These are phyloP conservation scores for Drusus annulatus DNA, from an alignment of 1,140 invertebrate species.

Conservation along the genomic window DNA sequence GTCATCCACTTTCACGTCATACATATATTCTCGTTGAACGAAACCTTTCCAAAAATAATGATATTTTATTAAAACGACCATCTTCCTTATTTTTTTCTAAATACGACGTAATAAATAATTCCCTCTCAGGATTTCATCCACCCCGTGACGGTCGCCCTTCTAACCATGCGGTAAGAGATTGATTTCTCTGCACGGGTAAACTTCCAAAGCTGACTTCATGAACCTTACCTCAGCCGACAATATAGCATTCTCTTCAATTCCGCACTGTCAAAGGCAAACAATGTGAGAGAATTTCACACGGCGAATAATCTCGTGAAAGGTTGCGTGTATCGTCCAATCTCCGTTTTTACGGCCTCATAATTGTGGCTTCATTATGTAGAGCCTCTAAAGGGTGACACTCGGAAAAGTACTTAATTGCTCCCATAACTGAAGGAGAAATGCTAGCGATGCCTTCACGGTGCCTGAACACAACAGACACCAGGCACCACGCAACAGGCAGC, in stretches of 20 bases:
- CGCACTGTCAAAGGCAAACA: constrained; percentile 25
- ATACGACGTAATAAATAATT: no score
- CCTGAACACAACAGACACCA: no score
- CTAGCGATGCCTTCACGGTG: not conserved
- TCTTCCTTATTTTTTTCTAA: no score
- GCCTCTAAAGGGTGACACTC: constrained; percentile 19
- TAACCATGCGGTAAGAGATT: not conserved
- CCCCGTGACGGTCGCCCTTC: no score
- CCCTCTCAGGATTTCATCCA: no score
- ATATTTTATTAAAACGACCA: no score
- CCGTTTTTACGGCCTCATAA: constrained; percentile 30
- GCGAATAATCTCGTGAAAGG: constrained; percentile 38
- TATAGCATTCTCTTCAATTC: constrained; percentile 34
- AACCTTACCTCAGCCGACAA: not conserved
- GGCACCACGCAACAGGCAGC: no score
- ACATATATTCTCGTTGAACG: no score
- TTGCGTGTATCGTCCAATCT: constrained; percentile 40
- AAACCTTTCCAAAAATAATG: no score
- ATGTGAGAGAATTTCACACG: constrained; percentile 42
- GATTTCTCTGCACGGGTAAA: not conserved
- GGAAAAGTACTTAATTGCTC: constrained; percentile 1
- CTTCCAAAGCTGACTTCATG: not conserved
- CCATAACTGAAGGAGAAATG: constrained; percentile 6
- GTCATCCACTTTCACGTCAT: no score
- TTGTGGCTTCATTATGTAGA: constrained; percentile 25